Conservation (phyloP, 2,888 invertebrate species). For the Tethea ocularis region DNA sequence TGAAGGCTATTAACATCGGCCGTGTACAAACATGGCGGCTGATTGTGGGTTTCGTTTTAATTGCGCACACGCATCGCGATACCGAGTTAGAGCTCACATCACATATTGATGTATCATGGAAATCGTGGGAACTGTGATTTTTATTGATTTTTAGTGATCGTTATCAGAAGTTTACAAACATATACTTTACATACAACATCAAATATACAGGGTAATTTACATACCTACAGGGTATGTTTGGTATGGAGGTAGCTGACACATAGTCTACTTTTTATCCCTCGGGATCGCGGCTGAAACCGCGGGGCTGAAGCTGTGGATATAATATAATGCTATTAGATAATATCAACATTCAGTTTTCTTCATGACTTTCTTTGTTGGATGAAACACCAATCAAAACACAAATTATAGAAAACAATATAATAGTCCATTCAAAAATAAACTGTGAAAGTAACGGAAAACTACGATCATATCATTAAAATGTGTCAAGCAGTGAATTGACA, state of each 20-base stretch:
- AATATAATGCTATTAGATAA: too few species aligned
- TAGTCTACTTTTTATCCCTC: too few species aligned
- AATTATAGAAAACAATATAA: background rate
- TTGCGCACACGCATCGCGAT: slow-evolving; percentile 82
- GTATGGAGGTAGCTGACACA: too few species aligned
- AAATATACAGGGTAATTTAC: too few species aligned
- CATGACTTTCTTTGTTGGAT: too few species aligned
- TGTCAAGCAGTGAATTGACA: slow-evolving; percentile 46
- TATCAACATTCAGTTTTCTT: too few species aligned
- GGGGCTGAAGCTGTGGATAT: too few species aligned
- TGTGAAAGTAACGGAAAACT: slow-evolving; percentile 2
- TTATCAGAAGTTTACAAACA: slow-evolving; percentile 21
- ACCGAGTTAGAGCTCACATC: slow-evolving; percentile 70
- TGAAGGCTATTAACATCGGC: slow-evolving; percentile 81
- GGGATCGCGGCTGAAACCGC: too few species aligned
- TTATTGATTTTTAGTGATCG: slow-evolving; percentile 64
- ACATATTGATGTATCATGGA: slow-evolving; percentile 60
- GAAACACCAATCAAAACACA: background rate
- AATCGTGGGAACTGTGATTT: slow-evolving; percentile 75
- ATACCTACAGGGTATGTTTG: too few species aligned
- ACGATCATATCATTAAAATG: slow-evolving; percentile 22
- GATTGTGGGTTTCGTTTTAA: slow-evolving; percentile 83
- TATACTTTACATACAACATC: too few species aligned
- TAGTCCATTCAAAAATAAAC: slow-evolving; percentile 2
- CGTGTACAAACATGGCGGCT: slow-evolving; percentile 84